Evolutionary conservation across 2,113 vertebrate genomes (phyloP).

Genomic region (Tragulus kanchil): DNA sequence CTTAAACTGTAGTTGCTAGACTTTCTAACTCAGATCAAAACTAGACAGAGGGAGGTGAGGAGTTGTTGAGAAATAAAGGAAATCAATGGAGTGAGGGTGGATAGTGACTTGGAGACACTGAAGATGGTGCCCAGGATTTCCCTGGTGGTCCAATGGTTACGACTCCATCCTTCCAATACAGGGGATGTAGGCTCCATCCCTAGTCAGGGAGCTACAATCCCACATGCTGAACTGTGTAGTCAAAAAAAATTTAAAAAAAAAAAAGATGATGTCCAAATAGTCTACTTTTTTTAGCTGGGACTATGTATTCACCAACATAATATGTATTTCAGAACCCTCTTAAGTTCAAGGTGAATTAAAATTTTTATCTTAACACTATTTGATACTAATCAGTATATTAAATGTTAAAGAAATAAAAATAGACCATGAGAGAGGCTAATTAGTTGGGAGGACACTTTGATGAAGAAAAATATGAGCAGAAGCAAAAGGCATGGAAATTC

Average conservation of each 20-base stretch:
- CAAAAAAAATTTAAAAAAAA: background rate
- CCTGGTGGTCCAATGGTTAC: background rate
- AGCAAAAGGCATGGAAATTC: background rate
- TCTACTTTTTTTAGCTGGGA: background rate
- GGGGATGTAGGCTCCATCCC: background rate
- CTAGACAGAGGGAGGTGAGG: background rate
- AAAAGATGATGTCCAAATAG: background rate
- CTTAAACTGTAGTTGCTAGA: background rate
- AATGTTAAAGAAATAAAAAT: slow-evolving; percentile 12
- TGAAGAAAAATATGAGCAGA: slow-evolving; percentile 14
- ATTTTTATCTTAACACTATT: slow-evolving; percentile 28
- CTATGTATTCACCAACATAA: background rate
- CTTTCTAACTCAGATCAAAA: slow-evolving; percentile 27
- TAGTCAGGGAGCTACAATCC: background rate
- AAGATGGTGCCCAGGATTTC: background rate
- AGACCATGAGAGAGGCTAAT: background rate
- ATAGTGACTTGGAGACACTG: background rate
- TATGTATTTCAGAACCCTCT: background rate
- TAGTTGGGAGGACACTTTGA: background rate
- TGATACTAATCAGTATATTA: slow-evolving; percentile 10
- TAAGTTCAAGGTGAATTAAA: background rate
- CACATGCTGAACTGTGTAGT: background rate
- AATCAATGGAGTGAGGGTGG: background rate
- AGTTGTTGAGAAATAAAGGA: background rate
- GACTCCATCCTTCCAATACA: background rate